These are phyloP conservation scores for Gnathonemus echidnorhynchus DNA, from an alignment of 2,113 vertebrate genomes.

Conservation along the genomic window DNA sequence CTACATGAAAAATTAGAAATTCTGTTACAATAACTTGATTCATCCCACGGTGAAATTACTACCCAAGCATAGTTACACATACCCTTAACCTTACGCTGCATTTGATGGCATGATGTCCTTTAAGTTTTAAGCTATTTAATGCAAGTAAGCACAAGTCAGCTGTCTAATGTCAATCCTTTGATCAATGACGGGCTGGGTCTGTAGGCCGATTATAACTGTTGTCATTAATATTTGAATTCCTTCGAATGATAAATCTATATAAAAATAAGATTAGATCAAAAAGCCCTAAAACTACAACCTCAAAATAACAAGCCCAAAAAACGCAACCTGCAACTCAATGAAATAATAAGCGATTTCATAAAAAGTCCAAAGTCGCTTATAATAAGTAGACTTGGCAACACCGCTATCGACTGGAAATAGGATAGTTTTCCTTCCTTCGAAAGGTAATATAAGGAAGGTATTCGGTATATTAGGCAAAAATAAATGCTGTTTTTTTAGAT, in stretches of 20 bases:
- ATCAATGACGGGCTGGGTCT: background rate
- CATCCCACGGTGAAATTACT: background rate
- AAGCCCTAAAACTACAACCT: background rate
- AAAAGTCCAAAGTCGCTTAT: background rate
- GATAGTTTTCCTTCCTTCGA: background rate
- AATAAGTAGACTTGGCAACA: background rate
- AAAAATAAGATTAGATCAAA: background rate
- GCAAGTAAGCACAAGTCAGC: background rate
- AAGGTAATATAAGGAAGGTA: background rate
- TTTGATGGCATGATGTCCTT: background rate
- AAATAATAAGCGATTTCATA: background rate
- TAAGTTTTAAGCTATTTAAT: no score
- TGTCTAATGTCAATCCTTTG: background rate
- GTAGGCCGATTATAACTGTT: background rate
- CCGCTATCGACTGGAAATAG: background rate
- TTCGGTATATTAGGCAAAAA: background rate
- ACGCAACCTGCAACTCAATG: background rate
- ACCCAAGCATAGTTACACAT: background rate
- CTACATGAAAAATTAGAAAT: background rate
- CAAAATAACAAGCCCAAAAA: background rate
- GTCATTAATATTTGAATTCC: background rate
- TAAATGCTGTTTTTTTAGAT: slow-evolving; percentile 6
- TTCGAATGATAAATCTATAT: background rate
- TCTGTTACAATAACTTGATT: background rate
- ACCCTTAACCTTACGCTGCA: background rate